Percentiles rank a stretch among this genome's conserved stretches.
phyloP scores from a whole-genome alignment of 2,797 vertebrate species.

The Amniataba percoides region DNA sequence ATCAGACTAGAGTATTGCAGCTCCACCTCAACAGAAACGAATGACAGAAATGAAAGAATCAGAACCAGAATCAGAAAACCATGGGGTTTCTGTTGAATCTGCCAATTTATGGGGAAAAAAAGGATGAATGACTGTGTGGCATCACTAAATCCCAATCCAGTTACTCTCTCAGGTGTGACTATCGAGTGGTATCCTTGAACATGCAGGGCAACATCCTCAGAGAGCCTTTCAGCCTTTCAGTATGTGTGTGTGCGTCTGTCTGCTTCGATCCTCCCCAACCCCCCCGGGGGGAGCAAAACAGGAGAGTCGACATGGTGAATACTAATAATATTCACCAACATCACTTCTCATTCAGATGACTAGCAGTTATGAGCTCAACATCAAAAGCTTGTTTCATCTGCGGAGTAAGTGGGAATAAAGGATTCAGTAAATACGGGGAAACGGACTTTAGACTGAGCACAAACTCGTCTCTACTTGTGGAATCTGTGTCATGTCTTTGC shows the following conservation, averaged over 20 bases:
- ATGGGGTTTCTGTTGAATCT: background rate
- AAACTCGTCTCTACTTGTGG: slow-evolving; percentile 42
- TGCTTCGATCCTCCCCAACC: slow-evolving; percentile 51
- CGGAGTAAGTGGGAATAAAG: slow-evolving; percentile 64
- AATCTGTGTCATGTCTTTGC: slow-evolving; percentile 18
- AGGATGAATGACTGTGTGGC: slow-evolving; percentile 15
- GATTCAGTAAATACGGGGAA: slow-evolving; percentile 66
- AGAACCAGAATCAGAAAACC: background rate
- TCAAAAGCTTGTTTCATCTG: slow-evolving; percentile 76
- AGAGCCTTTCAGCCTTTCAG: slow-evolving; percentile 34
- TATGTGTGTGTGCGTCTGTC: slow-evolving; percentile 35
- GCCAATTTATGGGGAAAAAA: slow-evolving; percentile 7
- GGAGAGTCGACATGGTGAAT: slow-evolving; percentile 64
- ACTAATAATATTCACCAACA: slow-evolving; percentile 71
- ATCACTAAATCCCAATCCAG: slow-evolving; percentile 53
- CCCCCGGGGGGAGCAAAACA: slow-evolving; percentile 66
- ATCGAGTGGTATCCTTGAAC: slow-evolving; percentile 57
- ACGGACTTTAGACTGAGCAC: slow-evolving; percentile 39
- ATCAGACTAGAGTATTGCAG: background rate
- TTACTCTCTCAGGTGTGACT: slow-evolving; percentile 59
- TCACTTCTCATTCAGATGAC: slow-evolving; percentile 70
- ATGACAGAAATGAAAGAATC: no score
- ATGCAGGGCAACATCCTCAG: slow-evolving; percentile 57
- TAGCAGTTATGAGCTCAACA: slow-evolving; percentile 70
- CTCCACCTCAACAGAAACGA: no score